Base-by-base conservation (phyloP, 2,797 vertebrate genomes). In the Chromis chromis region DNA sequence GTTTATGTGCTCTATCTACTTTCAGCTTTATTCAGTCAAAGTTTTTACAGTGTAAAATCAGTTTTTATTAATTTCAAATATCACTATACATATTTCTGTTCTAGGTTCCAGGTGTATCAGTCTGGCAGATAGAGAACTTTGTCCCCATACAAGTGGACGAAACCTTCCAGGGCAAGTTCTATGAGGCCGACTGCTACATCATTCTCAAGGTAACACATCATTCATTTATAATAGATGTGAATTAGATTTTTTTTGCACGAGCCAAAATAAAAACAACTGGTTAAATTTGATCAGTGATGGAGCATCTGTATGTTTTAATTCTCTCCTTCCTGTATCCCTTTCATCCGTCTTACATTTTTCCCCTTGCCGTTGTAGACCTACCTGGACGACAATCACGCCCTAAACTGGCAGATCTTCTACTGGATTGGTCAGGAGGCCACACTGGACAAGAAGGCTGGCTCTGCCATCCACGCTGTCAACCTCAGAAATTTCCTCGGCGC, bases 41-140 rank as follows among this genome's bases (percentile, higher is more conserved):
- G 21, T 11, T 50, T 22, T 10, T 50, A 31, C 21, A 19, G 28
- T 31, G 28, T 31, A 31, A 31, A 2, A 25, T 36, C 33, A 8
- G 31, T 31, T 36, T 36, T 36, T 36, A n/a, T n/a, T 36, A 36
- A 3, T 36, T 11, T 36, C 33, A 36, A 36, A 36, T 11, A 36
- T 11, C 10, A 36, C 33, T 8, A 40, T 24, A 11, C 1, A 7
- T 3, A 5, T 75, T 6, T 44, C 1, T 40, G 10, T 6, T 70
- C 0, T 95, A 99, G 89, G 85, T 99, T 78, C 97, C 98, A 0
- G 97, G 97, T 5, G 44, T 98, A 55, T 83, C 93, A 0, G 93
- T 98, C 80, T 99, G 97, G 97, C 98, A 99, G 93, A 99, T 99
- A 0, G 98, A 99, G 92, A 99, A 99, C 88, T 99, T 99, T 0